Percentiles rank a stretch among this genome's conserved stretches.
Evolutionary conservation across 2,113 vertebrate genomes (phyloP).

Genomic region (Melanostigma gelatinosum): DNA sequence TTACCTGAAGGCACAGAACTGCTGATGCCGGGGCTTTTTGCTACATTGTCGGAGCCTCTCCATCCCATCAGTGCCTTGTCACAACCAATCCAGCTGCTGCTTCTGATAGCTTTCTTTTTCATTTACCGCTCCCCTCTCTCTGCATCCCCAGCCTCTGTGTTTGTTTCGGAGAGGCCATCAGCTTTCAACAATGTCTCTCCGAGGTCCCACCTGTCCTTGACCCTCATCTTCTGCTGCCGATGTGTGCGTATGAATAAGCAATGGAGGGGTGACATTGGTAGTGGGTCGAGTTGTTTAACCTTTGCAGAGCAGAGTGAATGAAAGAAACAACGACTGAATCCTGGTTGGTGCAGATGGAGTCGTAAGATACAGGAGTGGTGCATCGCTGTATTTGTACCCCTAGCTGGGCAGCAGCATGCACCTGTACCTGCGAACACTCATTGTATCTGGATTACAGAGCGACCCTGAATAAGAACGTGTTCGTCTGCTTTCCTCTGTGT

Average conservation of each 20-base stretch:
- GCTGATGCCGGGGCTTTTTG: conserved; percentile 73
- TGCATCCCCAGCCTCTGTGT: conserved; percentile 25
- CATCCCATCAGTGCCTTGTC: conserved; percentile 66
- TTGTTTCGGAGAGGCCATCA: conserved; percentile 59
- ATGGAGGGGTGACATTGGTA: conserved; percentile 47
- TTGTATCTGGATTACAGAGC: neutral
- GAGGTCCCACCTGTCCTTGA: conserved; percentile 64
- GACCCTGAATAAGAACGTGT: conserved; percentile 15
- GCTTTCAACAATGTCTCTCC: conserved; percentile 49
- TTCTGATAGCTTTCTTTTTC: conserved; percentile 75
- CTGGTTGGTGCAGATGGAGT: conserved; percentile 23
- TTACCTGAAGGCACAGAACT: conserved; percentile 68
- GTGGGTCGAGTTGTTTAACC: conserved; percentile 27
- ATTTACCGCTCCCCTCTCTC: conserved; percentile 13
- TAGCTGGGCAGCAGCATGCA: neutral
- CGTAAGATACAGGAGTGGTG: conserved; percentile 6
- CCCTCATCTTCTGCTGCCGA: conserved; percentile 41
- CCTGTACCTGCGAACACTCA: conserved; percentile 2
- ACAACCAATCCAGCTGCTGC: conserved; percentile 66
- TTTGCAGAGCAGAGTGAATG: conserved; percentile 15
- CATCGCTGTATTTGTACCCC: conserved; percentile 10
- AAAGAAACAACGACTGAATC: neutral
- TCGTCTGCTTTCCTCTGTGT: neutral
- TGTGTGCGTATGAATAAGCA: conserved; percentile 55
- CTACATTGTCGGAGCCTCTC: conserved; percentile 53